Evolutionary conservation across 2,888 invertebrate species (phyloP), one percentile per base, ranked within the genome.

Genomic region (Caenorhabditis zanzibari): DNA sequence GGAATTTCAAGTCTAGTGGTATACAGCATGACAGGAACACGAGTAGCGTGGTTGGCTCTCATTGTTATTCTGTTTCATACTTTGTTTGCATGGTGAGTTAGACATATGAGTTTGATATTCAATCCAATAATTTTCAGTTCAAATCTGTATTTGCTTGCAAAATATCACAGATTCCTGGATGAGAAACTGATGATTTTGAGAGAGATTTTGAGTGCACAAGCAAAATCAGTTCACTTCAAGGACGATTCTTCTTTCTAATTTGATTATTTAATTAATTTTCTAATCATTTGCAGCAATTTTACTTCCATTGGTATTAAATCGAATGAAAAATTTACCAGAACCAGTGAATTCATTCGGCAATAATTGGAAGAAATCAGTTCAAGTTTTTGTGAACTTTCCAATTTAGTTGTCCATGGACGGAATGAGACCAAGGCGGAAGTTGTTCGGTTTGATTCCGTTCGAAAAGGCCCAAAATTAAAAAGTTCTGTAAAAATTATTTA

Each of bases 181-280:
- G 86, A 88, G 38, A 88, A 88, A 58, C 47, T 79, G 12, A 61
- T 63, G 22, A 85, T 79, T 1, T 47, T 88, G 59, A 71, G 77
- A 6, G 82, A 85, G n/a, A 61, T 88, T 22, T 52, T 88, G 47
- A 64, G 47, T 14, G 82, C 74, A 9, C 87, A 87, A 52, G 86
- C 86, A 9, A 87, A 87, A 73, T 84, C 82, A 14, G 88, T 88
- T 38, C 86, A 86, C 58, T 88, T 88, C 73, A 88, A 88, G 74
- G 88, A 88, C 49, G 59, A 38, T 54, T 74, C 74, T 10, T 56
- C 44, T 41, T 58, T 22, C 47, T 66, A 32, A 59, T 66, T 49
- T 6, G 32, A 54, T 75, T 38, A 54, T 19, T 54, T 22, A 64
- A 26, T 64, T 44, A 14, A n/a, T 61, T 22, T 61, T 32, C 26